Percentiles rank a stretch among this genome's conserved stretches.
These are phyloP conservation scores for Oxygymnocypris stewartii DNA, from an alignment of 2,113 vertebrate genomes.

Conservation along the genomic window DNA sequence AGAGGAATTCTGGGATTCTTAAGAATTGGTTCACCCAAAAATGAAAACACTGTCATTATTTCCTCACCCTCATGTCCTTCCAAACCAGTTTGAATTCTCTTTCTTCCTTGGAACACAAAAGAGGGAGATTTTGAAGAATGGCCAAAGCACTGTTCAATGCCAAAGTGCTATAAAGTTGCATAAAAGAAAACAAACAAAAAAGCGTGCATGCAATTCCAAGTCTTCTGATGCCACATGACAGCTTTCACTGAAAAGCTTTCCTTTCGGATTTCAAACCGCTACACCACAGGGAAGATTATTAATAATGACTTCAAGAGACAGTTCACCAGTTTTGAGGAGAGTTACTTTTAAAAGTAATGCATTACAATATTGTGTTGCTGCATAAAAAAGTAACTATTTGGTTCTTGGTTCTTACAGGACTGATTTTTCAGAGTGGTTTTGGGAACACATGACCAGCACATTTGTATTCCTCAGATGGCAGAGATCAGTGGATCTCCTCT, in stretches of 20 bases:
- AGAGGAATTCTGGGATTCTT: not conserved
- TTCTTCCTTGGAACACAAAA: not conserved
- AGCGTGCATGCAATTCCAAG: not conserved
- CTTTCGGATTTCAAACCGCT: not conserved
- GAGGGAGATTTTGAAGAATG: not conserved
- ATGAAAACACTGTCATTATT: not conserved
- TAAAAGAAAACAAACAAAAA: not conserved
- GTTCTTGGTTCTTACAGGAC: slow-evolving; percentile 23
- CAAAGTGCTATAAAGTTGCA: not conserved
- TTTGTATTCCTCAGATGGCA: slow-evolving; percentile 55
- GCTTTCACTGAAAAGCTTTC: not conserved
- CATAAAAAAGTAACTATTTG: too few species aligned
- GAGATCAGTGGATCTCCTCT: slow-evolving; percentile 61
- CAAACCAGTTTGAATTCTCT: not conserved
- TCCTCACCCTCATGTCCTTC: not conserved
- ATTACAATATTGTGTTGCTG: too few species aligned
- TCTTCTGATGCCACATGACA: not conserved
- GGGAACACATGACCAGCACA: slow-evolving; percentile 29
- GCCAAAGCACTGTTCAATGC: not conserved
- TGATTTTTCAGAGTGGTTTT: slow-evolving; percentile 40
- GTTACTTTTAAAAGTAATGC: not conserved
- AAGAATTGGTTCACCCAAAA: not conserved
- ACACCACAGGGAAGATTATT: not conserved
- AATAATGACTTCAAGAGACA: not conserved
- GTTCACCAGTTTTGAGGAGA: not conserved